Conservation (phyloP, 2,888 invertebrate species). For the Cerastis rubricosa region DNA sequence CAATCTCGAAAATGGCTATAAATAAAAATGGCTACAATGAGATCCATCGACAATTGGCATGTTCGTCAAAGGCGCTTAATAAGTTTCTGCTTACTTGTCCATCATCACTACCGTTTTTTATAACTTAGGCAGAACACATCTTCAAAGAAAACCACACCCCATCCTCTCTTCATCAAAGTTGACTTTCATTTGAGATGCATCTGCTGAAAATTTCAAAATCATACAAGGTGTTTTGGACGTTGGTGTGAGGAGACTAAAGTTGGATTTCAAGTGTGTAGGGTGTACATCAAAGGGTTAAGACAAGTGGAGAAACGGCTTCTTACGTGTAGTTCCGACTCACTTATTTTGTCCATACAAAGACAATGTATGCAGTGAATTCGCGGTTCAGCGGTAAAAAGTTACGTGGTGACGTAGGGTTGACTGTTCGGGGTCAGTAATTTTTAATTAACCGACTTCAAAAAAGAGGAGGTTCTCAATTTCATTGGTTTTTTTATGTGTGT, state of each 20-base stretch:
- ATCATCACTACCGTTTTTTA: conserved; percentile 84
- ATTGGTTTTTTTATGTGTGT: too few species aligned
- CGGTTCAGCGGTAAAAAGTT: conserved; percentile 79
- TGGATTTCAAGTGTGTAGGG: conserved; percentile 57
- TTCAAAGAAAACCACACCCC: conserved; percentile 62
- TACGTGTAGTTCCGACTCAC: conserved; percentile 84
- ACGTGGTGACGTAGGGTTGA: conserved; percentile 75
- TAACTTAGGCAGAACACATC: conserved; percentile 52
- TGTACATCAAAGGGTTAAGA: conserved; percentile 76
- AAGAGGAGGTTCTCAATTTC: too few species aligned
- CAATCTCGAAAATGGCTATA: conserved; percentile 55
- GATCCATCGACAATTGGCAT: conserved; percentile 82
- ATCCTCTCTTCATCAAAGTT: background rate
- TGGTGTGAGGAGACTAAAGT: conserved; percentile 42
- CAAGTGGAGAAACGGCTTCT: conserved; percentile 80
- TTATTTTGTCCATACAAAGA: conserved; percentile 88
- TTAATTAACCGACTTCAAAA: too few species aligned
- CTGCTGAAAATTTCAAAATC: conserved; percentile 27
- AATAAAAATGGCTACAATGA: conserved; percentile 73
- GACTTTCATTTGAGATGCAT: conserved; percentile 23
- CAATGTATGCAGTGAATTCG: conserved; percentile 86
- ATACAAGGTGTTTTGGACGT: conserved; percentile 50
- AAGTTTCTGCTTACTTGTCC: conserved; percentile 86
- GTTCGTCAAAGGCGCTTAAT: conserved; percentile 85
- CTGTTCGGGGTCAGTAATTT: background rate